These are phyloP conservation scores for Notolepis coatsorum DNA, from an alignment of 2,797 vertebrate species.

Conservation along the genomic window DNA sequence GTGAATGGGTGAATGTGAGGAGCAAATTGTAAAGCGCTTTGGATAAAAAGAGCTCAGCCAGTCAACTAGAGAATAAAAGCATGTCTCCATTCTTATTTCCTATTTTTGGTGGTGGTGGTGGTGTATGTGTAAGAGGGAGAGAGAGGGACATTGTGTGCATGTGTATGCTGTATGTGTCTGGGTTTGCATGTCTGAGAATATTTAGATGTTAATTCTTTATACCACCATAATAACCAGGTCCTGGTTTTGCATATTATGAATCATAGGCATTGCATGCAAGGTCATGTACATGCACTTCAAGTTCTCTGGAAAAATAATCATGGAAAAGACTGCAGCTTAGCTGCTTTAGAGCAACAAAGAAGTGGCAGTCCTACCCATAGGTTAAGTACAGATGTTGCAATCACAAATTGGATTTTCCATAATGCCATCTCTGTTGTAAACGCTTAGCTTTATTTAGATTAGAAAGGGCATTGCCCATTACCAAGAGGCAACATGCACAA, in stretches of 20 bases:
- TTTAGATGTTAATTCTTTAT: slow-evolving; percentile 51
- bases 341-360: slow-evolving; percentile 58
- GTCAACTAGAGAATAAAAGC: no score
- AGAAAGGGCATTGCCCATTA: slow-evolving; percentile 66
- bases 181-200: slow-evolving; percentile 62
- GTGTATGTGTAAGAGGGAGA: slow-evolving; percentile 7
- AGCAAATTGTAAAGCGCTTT: no score
- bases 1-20: not conserved
- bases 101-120: no score
- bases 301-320: slow-evolving; percentile 70
- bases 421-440: slow-evolving; percentile 67
- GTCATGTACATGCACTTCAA: slow-evolving; percentile 65
- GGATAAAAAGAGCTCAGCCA: no score
- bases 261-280: slow-evolving; percentile 67
- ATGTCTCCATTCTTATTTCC: no score
- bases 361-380: slow-evolving; percentile 48
- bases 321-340: slow-evolving; percentile 66
- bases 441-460: slow-evolving; percentile 74
- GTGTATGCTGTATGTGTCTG: slow-evolving; percentile 11
- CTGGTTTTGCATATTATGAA: slow-evolving; percentile 62
- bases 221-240: slow-evolving; percentile 48
- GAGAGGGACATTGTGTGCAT: not conserved
- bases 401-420: slow-evolving; percentile 77
- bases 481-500: slow-evolving; percentile 62
- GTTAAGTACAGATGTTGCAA: slow-evolving; percentile 71